phyloP scores from a whole-genome alignment of 2,797 vertebrate species.

The Fringilla coelebs region DNA sequence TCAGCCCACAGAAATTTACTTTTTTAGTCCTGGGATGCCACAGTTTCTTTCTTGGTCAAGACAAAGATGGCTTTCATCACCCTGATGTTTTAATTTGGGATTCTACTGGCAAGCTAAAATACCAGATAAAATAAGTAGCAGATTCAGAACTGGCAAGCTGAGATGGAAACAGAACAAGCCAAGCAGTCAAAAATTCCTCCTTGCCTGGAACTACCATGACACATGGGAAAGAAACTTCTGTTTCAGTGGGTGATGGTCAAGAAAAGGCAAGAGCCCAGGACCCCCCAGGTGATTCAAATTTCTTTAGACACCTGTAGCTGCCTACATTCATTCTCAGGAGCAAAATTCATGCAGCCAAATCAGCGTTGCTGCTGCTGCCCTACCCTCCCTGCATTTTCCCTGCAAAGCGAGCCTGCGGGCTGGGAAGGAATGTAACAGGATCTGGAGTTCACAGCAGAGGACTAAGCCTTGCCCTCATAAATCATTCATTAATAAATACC shows the following conservation, averaged over 20 bases:
- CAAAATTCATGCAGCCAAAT: not conserved
- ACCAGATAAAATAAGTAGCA: not conserved
- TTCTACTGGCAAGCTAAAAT: not conserved
- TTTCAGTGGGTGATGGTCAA: accelerated
- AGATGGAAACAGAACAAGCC: not conserved
- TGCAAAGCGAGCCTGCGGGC: not conserved
- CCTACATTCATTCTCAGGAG: not conserved
- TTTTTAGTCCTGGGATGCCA: not conserved
- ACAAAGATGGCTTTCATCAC: not conserved
- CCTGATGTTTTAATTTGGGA: not conserved
- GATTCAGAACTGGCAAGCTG: not conserved
- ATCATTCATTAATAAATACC: not conserved
- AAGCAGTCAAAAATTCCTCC: not conserved
- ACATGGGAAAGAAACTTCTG: not conserved
- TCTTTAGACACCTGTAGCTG: not conserved
- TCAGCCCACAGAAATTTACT: conserved; percentile 26
- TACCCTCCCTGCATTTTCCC: not conserved
- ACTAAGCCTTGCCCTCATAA: not conserved
- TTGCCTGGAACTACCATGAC: not conserved
- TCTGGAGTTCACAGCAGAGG: not conserved
- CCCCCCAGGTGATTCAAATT: not conserved
- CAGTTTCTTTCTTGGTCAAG: not conserved
- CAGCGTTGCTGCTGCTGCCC: not conserved
- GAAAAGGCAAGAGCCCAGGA: not conserved
- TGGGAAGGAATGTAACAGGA: not conserved